phyloP scores from a whole-genome alignment of 2,888 invertebrate species.

The Phalangium opilio region DNA sequence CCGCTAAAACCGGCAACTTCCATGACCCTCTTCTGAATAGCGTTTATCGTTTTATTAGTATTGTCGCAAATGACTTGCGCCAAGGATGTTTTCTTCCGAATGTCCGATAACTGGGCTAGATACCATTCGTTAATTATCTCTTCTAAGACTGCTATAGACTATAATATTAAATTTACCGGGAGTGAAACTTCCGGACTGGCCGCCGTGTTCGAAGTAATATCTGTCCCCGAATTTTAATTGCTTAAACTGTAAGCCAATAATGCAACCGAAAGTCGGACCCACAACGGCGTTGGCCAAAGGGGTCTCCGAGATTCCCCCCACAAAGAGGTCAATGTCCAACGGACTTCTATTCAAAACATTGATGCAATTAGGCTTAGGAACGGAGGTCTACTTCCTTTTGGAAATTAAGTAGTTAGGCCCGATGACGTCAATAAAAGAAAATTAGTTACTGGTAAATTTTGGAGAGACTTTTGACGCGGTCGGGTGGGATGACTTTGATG shows the following conservation, averaged over 20 bases:
- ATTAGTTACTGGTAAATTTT: conserved; percentile 21
- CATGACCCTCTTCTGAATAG: too few species aligned
- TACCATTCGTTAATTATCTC: too few species aligned
- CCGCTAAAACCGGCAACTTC: too few species aligned
- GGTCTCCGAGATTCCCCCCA: conserved; percentile 67
- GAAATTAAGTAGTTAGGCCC: too few species aligned
- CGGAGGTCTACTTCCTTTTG: too few species aligned
- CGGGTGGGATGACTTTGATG: conserved; percentile 33
- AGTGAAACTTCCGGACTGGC: conserved; percentile 20
- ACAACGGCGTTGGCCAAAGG: conserved; percentile 57
- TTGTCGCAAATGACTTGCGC: too few species aligned
- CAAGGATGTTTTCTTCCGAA: too few species aligned
- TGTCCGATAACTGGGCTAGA: too few species aligned
- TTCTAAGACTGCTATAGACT: too few species aligned
- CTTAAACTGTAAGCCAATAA: conserved; percentile 69
- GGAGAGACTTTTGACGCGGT: conserved; percentile 22
- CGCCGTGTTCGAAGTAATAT: conserved; percentile 69
- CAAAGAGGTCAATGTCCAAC: conserved; percentile 74
- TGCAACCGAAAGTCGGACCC: conserved; percentile 69
- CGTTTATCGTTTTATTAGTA: too few species aligned
- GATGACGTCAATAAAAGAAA: too few species aligned
- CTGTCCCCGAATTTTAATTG: conserved; percentile 65
- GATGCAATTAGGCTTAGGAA: too few species aligned
- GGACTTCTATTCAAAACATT: conserved; percentile 42
- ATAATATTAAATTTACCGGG: conserved; percentile 12